These are phyloP conservation scores for Catharus bicknelli DNA, from an alignment of 2,113 vertebrate genomes.

Conservation along the genomic window DNA sequence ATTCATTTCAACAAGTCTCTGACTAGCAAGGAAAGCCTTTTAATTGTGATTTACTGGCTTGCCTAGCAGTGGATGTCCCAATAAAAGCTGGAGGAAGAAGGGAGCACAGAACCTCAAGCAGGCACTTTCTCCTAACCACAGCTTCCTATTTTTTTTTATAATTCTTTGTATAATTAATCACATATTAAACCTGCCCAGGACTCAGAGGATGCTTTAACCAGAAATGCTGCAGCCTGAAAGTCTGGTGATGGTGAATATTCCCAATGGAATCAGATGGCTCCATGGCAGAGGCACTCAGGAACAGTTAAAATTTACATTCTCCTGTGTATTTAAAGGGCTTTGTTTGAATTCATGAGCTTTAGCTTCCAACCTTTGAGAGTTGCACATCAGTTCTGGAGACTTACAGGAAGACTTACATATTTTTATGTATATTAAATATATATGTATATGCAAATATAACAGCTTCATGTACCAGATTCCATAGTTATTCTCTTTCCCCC, in stretches of 20 bases:
- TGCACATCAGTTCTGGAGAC: neutral
- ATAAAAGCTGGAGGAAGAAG: neutral
- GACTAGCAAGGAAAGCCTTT: neutral
- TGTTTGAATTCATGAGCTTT: neutral
- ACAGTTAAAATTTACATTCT: neutral
- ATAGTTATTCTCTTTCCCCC: rapidly evolving
- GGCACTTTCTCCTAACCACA: neutral
- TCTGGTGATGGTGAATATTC: neutral
- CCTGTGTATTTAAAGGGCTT: neutral
- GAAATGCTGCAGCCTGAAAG: neutral
- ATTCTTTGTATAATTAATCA: neutral
- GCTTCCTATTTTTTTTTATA: neutral
- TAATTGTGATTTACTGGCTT: neutral
- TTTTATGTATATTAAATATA: neutral
- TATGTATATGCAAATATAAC: neutral
- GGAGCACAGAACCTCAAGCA: neutral
- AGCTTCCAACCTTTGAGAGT: neutral
- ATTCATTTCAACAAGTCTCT: neutral
- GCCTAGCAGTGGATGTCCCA: neutral
- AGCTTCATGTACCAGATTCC: neutral
- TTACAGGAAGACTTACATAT: neutral
- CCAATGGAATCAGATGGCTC: neutral
- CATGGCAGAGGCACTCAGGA: neutral
- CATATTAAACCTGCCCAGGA: neutral
- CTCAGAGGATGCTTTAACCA: neutral